Conservation (phyloP, 2,888 invertebrate species). For the Urechis unicinctus region DNA sequence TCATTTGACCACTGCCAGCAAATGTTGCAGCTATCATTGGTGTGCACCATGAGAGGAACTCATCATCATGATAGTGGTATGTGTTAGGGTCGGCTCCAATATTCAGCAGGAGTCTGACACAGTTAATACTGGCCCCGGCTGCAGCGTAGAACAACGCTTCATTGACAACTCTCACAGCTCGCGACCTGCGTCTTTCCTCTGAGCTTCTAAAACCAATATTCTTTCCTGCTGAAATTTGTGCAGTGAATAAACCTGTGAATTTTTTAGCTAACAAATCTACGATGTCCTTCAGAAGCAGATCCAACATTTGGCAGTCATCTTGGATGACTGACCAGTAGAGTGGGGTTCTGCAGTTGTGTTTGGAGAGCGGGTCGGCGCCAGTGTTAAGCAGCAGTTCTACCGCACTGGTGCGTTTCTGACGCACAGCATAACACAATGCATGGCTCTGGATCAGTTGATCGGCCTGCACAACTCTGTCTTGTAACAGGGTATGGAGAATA, state of each 20-base stretch:
- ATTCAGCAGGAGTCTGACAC: background rate
- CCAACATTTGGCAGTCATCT: background rate
- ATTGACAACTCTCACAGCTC: slow-evolving; percentile 1
- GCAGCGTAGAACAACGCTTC: slow-evolving; percentile 6
- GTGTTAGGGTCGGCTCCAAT: slow-evolving; percentile 1
- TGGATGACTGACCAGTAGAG: slow-evolving; percentile 1
- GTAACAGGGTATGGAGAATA: background rate
- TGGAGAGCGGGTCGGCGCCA: slow-evolving; percentile 5
- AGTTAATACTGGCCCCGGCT: background rate
- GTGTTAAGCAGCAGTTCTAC: background rate
- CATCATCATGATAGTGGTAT: slow-evolving; percentile 7
- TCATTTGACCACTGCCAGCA: background rate
- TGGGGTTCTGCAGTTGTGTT: slow-evolving; percentile 1
- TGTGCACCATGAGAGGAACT: slow-evolving; percentile 9
- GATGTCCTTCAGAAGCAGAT: background rate
- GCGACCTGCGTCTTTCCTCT: background rate
- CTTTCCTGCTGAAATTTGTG: too few species aligned
- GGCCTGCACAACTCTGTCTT: background rate
- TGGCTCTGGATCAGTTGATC: background rate
- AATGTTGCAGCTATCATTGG: slow-evolving; percentile 6
- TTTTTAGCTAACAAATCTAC: background rate
- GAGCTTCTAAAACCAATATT: too few species aligned
- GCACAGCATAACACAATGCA: background rate
- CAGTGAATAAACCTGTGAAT: background rate
- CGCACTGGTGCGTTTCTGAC: background rate